Conservation (phyloP, 2,113 vertebrate genomes). For the Theristicus caerulescens region DNA sequence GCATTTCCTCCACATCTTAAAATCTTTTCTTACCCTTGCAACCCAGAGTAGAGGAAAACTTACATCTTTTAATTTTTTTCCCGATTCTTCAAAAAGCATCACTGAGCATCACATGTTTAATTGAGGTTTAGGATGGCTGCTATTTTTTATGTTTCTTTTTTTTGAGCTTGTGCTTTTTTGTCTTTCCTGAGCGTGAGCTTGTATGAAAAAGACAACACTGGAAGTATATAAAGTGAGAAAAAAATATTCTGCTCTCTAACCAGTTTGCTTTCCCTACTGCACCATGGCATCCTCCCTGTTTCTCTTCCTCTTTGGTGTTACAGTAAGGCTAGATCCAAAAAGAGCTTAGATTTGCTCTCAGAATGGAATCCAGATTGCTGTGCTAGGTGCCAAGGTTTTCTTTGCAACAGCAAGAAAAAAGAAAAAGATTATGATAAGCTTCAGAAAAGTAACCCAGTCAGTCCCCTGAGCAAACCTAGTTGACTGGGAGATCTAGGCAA, state of each 20-base stretch:
- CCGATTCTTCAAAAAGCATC: background rate
- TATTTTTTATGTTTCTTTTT: background rate
- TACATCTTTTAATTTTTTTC: background rate
- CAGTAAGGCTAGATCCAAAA: background rate
- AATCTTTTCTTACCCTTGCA: background rate
- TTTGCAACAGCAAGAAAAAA: conserved; percentile 32
- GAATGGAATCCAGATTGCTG: conserved; percentile 55
- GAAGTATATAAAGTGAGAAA: background rate
- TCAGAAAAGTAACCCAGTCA: conserved; percentile 21
- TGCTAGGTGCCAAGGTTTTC: conserved; percentile 39
- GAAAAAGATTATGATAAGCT: conserved; percentile 33
- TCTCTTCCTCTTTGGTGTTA: background rate
- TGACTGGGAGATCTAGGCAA: conserved; percentile 41
- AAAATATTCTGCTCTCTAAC: background rate
- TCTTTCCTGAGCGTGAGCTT: background rate
- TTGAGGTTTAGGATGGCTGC: background rate
- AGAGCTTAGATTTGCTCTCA: background rate
- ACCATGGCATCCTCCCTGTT: background rate
- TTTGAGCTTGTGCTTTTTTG: background rate
- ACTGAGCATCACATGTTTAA: background rate
- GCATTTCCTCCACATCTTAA: background rate
- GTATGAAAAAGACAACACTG: background rate
- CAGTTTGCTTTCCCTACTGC: background rate
- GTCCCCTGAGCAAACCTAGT: conserved; percentile 5
- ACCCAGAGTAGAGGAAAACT: background rate